Base-by-base conservation (phyloP, 2,113 vertebrate species). In the Spea multiplicata region DNA sequence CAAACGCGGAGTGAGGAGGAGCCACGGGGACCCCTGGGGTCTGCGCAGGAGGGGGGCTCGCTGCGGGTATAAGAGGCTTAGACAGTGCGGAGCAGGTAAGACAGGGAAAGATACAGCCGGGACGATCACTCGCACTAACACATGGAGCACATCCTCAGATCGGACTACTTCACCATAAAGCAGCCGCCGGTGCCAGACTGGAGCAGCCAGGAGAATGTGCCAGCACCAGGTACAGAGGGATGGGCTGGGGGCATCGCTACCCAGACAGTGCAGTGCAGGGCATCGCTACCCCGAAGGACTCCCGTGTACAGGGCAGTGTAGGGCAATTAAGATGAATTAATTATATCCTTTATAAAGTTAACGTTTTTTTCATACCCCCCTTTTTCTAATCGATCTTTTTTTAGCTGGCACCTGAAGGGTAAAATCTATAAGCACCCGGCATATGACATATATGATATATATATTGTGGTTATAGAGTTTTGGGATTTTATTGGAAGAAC, bases 1-100 rank as follows among this genome's bases (percentile, higher is more conserved):
- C 55, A 62, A 30, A 70, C 62, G 75, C 75, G 50, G 75, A 2
- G 48, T 55, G 48, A 72, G 69, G 76, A 12, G 76, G 69, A 30
- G 61, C 48, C 57, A 46, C 6, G 30, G 68, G 17, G 66, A 55
- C 55, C 75, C 75, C 75, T 46, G 67, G 44, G 50, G 74, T 67
- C 66, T 70, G 45, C 44, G 17, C n/a, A 64, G 47, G 57, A 70
- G 75, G 67, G 76, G 64, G 49, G 44, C 12, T 3, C 3, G 10
- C 10, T 16, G 52, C 8, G 6, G 68, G 49, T 78, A 71, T 71
- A 72, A 73, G 49, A 47, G 17, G 44, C 59, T 49, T 13, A 17
- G 8, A 49, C 73, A 74, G 17, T 59, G 65, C 10, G 5, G 44
- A 5, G 16, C 66, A 72, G 74, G 44, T 66, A 9, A 68, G 45